Evolutionary conservation across 2,888 invertebrate genomes (phyloP).

Genomic region (Congeria kusceri): DNA sequence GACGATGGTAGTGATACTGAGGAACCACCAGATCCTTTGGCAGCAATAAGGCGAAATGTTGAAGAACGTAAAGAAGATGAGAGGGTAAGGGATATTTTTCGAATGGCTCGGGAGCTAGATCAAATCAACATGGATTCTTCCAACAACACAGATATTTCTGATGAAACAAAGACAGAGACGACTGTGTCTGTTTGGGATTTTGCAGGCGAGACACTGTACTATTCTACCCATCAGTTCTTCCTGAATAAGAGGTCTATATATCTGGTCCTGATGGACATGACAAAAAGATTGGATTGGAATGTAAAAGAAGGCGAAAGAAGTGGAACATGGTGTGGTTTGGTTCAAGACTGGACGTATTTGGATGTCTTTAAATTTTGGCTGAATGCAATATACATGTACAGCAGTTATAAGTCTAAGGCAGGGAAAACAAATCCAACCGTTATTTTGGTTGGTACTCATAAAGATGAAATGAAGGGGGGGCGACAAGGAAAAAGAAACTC

Average conservation of each 20-base stretch:
- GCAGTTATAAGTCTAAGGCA: slow-evolving; percentile 1
- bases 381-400: slow-evolving; percentile 49
- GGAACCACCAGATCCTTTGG: background rate
- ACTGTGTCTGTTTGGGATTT: slow-evolving; percentile 44
- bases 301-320: slow-evolving; percentile 13
- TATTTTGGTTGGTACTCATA: slow-evolving; percentile 55
- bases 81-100: background rate
- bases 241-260: slow-evolving; percentile 53
- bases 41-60: background rate
- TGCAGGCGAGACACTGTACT: too few species aligned
- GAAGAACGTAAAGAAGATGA: background rate
- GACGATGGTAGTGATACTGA: background rate
- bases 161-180: background rate
- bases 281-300: slow-evolving; percentile 6
- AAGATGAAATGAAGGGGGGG: slow-evolving; percentile 37
- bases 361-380: slow-evolving; percentile 60
- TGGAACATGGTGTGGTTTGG: background rate
- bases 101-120: background rate
- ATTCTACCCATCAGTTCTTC: slow-evolving; percentile 62
- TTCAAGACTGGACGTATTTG: slow-evolving; percentile 35
- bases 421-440: slow-evolving; percentile 33
- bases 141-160: background rate
- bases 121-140: background rate
- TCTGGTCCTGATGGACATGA: slow-evolving; percentile 50
- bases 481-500: slow-evolving; percentile 33